Evolutionary conservation across 2,888 invertebrate genomes (phyloP), one percentile per base, ranked within the genome.

Genomic region (Sylvicola fuscatus): DNA sequence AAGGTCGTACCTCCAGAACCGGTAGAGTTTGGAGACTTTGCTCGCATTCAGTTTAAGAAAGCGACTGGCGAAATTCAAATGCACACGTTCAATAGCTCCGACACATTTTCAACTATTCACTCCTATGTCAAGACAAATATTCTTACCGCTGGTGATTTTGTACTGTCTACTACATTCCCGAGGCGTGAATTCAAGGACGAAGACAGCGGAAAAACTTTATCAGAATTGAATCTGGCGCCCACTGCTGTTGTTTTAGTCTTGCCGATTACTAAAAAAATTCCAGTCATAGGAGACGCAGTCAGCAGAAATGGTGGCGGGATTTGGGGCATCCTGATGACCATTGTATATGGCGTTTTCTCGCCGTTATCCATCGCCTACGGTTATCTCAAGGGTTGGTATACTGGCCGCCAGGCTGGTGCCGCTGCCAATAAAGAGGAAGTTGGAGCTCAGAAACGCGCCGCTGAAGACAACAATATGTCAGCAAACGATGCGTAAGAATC

Each of bases 141-240:
- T 37, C 32, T 58, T 40, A 38, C 49, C 36, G 46, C 49, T 14
- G 50, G 53, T 7, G 60, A 72, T 37, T 83, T 83, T 49, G 64
- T 70, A 0, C 60, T 90, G 39, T 80, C 81, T n/a, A 90, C 89
- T 3, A 77, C 72, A 49, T 95, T 87, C 61, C 93, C 95, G 6
- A 76, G 74, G 49, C 86, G 82, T 60, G 71, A 89, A 36, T 95
- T 90, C 53, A 65, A 68, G 2, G 67, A 63, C 10, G 87, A 87
- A 3, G 93, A 95, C 52, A 92, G 84, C 58, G 80, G 84, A 39
- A 80, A 76, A 50, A 86, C 93, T 1, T 61, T 95, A 44, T 78
- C 77, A 44, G 66, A 72, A 42, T 64, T 95, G 72, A 83, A 83
- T 51, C 59, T 87, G 49, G 82, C 82, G 34, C 87, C 87, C 21